Percentiles rank a stretch among this genome's conserved stretches.
Conservation (phyloP, 2,113 vertebrate genomes). For the Forbesichthys agassizii region DNA sequence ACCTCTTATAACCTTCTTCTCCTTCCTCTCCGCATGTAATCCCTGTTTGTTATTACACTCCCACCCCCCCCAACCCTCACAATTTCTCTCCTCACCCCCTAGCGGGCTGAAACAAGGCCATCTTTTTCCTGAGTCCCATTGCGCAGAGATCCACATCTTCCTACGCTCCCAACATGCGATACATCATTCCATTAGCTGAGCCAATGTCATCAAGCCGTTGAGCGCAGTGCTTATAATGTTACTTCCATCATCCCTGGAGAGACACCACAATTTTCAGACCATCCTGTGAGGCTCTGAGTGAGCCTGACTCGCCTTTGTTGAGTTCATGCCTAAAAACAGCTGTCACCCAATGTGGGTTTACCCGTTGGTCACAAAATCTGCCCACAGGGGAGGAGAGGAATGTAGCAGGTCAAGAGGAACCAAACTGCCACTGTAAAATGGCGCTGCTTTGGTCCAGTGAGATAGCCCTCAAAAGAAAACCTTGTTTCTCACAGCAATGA, state of each 20-base stretch:
- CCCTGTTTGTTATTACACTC: conserved; percentile 56
- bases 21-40: conserved; percentile 51
- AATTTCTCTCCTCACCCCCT: conserved; percentile 40
- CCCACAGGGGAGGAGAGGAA: conserved; percentile 7
- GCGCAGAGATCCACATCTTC: conserved; percentile 41
- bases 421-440: background rate
- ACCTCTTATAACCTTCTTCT: conserved; percentile 28
- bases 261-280: conserved; percentile 46
- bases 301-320: conserved; percentile 36
- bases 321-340: conserved; percentile 40
- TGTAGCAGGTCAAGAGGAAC: conserved; percentile 6
- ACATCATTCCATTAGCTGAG: conserved; percentile 62
- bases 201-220: conserved; percentile 42
- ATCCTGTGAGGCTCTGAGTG: conserved; percentile 48
- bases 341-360: conserved; percentile 37
- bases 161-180: conserved; percentile 52
- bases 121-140: conserved; percentile 1
- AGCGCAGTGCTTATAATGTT: conserved; percentile 33
- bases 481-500: background rate
- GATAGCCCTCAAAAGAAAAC: conserved; percentile 1
- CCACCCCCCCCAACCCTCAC: conserved; percentile 44
- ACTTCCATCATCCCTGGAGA: conserved; percentile 36
- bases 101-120: conserved; percentile 45
- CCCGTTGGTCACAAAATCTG: conserved; percentile 36
- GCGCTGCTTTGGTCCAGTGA: background rate